Percentiles rank a stretch among this genome's conserved stretches.
Conservation (phyloP, 2,888 invertebrate genomes). For the Spialia ferax region DNA sequence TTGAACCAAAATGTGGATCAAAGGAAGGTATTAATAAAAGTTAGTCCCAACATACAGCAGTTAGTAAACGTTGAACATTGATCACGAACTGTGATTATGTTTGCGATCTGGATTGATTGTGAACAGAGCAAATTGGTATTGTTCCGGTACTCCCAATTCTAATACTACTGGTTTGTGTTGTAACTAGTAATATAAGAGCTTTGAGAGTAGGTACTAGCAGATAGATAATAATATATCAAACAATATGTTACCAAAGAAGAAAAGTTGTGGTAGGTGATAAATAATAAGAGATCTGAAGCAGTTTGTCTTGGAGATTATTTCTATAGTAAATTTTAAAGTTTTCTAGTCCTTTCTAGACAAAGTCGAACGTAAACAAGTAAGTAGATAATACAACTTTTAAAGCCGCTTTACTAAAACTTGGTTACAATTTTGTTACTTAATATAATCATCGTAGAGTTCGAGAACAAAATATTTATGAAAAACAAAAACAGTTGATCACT, state of each 20-base stretch:
- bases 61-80: slow-evolving; percentile 4
- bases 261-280: too few species aligned
- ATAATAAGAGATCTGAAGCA: too few species aligned
- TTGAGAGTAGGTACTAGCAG: not conserved
- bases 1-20: not conserved
- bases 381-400: too few species aligned
- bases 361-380: too few species aligned
- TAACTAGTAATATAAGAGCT: not conserved
- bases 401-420: too few species aligned
- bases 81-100: slow-evolving; percentile 7
- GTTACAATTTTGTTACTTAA: too few species aligned
- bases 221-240: too few species aligned
- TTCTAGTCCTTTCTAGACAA: too few species aligned
- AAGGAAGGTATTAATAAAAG: not conserved
- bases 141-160: not conserved
- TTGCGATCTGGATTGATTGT: slow-evolving; percentile 5
- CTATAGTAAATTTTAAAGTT: too few species aligned
- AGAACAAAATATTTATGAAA: not conserved
- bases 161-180: not conserved
- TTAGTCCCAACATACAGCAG: not conserved
- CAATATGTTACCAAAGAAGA: too few species aligned
- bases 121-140: slow-evolving; percentile 6
- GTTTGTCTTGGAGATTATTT: too few species aligned
- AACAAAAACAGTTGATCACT: not conserved
- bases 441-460: too few species aligned